Evolutionary conservation across 2,797 vertebrate genomes (phyloP).

Genomic region (Myioborus melanocephalus): DNA sequence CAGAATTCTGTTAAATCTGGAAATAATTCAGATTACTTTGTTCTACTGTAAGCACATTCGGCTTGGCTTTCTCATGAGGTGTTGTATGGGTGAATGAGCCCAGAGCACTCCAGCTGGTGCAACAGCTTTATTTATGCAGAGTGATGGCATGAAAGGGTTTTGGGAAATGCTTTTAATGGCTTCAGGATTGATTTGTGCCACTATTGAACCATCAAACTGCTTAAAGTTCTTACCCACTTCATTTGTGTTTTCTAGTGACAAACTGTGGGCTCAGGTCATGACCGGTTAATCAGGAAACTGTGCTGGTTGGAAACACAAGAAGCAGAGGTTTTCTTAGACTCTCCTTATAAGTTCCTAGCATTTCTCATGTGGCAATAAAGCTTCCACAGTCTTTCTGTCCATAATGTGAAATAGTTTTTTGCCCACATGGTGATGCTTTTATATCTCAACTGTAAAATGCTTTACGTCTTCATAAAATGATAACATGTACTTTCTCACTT

Average conservation of each 20-base stretch:
- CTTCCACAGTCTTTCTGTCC: not conserved
- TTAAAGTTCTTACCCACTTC: not conserved
- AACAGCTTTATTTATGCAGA: constrained; percentile 66
- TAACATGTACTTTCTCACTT: not conserved
- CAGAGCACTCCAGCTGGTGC: constrained; percentile 63
- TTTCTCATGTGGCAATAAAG: not conserved
- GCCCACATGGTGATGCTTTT: not conserved
- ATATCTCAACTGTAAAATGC: not conserved
- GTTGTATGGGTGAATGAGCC: constrained; percentile 59
- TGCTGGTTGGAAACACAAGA: not conserved
- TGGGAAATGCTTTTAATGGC: constrained; percentile 49
- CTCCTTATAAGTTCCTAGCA: not conserved
- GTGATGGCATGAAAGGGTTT: constrained; percentile 44
- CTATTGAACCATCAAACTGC: not conserved
- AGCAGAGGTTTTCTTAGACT: not conserved
- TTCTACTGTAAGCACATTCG: constrained; percentile 29
- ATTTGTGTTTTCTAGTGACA: not conserved
- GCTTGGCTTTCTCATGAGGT: constrained; percentile 52
- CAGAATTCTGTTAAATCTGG: constrained; percentile 59
- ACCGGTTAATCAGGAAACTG: not conserved
- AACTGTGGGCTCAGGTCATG: not conserved
- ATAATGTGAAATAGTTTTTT: not conserved
- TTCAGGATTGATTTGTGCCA: constrained; percentile 1
- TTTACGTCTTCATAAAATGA: not conserved
- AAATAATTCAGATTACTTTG: constrained; percentile 62